phyloP scores from a whole-genome alignment of 2,797 vertebrate species.

The Oreochromis grahami region DNA sequence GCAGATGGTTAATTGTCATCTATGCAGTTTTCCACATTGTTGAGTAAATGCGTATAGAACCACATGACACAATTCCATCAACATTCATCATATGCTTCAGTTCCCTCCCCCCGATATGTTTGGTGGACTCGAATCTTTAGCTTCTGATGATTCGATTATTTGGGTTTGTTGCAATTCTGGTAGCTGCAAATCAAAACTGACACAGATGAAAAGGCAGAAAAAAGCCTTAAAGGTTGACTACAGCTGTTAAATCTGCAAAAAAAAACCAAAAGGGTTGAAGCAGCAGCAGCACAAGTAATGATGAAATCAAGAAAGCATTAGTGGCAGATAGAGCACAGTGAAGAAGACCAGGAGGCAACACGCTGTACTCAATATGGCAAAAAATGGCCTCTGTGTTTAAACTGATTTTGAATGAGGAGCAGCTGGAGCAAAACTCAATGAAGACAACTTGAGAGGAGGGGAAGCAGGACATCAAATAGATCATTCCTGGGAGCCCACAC shows the following conservation, averaged over 20 bases:
- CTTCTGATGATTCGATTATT: background rate
- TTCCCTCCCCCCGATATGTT: background rate
- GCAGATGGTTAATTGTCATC: background rate
- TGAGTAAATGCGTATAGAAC: background rate
- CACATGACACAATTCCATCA: background rate
- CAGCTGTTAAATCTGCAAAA: background rate
- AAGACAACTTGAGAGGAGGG: background rate
- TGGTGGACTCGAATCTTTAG: background rate
- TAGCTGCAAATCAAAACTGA: background rate
- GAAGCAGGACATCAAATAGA: background rate
- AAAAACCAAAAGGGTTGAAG: background rate
- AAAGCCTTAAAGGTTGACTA: background rate
- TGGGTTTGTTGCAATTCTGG: background rate
- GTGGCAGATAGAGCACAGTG: background rate
- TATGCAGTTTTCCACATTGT: background rate
- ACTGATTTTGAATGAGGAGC: conserved; percentile 2
- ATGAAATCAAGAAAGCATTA: background rate
- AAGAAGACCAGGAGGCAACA: background rate
- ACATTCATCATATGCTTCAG: background rate
- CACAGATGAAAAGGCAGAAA: background rate
- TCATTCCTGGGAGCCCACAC: background rate
- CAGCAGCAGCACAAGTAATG: background rate
- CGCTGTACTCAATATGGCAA: background rate
- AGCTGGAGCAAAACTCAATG: background rate
- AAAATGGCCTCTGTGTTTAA: background rate